Evolutionary conservation across 2,888 invertebrate genomes (phyloP).

Genomic region (Drymonia ruficornis): DNA sequence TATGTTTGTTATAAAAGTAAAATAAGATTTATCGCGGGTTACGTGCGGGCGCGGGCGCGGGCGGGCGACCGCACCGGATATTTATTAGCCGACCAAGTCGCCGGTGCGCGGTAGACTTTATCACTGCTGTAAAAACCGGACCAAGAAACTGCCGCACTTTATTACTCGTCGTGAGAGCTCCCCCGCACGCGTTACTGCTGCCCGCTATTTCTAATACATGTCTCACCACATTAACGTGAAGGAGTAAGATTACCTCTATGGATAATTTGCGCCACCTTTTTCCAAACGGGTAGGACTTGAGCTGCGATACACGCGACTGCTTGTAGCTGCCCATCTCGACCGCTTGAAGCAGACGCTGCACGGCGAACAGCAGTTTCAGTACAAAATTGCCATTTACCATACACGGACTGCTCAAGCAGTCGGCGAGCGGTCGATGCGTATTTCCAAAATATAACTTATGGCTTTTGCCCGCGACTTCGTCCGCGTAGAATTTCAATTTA

Average conservation of each 20-base stretch:
- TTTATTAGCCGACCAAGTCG: slow-evolving; percentile 46
- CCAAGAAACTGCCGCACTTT: slow-evolving; percentile 38
- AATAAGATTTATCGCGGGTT: slow-evolving; percentile 38
- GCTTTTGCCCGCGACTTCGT: too few species aligned
- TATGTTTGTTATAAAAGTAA: slow-evolving; percentile 27
- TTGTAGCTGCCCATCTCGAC: too few species aligned
- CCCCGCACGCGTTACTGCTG: background rate
- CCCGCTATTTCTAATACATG: background rate
- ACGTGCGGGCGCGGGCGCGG: slow-evolving; percentile 14
- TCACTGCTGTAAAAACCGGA: slow-evolving; percentile 35
- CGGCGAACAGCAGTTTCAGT: too few species aligned
- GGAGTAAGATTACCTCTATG: background rate
- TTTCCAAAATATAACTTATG: too few species aligned
- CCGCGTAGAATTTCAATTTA: too few species aligned
- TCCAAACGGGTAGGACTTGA: background rate
- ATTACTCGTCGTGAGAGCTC: slow-evolving; percentile 27
- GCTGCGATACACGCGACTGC: too few species aligned
- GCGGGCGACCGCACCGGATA: slow-evolving; percentile 32
- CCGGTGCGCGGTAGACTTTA: slow-evolving; percentile 24
- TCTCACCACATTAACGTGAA: background rate
- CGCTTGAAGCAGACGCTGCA: too few species aligned
- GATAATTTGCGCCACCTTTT: background rate
- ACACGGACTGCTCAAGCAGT: too few species aligned
- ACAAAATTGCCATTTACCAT: too few species aligned
- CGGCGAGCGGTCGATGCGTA: too few species aligned